Evolutionary conservation across 2,888 invertebrate species (phyloP).

Genomic region (Drosophila pseudotakahashii): DNA sequence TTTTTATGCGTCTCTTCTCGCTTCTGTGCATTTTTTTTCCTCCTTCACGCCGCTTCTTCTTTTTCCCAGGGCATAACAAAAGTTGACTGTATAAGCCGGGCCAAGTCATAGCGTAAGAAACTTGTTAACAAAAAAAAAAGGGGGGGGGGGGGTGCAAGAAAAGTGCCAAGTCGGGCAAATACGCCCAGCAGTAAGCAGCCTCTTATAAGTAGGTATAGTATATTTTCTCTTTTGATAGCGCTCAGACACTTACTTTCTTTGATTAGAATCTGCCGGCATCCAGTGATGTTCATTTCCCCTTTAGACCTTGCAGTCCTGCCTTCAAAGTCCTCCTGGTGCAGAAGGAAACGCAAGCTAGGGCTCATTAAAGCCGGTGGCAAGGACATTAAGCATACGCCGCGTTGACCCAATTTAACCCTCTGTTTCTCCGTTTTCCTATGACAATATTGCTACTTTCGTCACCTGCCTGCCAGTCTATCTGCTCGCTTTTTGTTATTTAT

Average conservation of each 20-base stretch:
- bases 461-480: conserved; percentile 31
- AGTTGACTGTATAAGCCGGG: conserved; percentile 69
- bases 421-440: conserved; percentile 37
- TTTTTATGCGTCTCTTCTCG: conserved; percentile 66
- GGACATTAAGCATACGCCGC: conserved; percentile 65
- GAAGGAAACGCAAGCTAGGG: conserved; percentile 13
- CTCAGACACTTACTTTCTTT: conserved; percentile 51
- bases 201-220: conserved; percentile 17
- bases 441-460: conserved; percentile 41
- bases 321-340: neutral
- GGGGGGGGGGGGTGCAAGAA: conserved; percentile 16
- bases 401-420: conserved; percentile 60
- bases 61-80: conserved; percentile 55
- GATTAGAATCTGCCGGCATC: conserved; percentile 46
- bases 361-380: conserved; percentile 64
- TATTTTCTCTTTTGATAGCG: conserved; percentile 40
- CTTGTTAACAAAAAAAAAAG: conserved; percentile 28
- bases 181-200: conserved; percentile 53
- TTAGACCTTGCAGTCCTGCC: conserved; percentile 11
- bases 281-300: conserved; percentile 33
- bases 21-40: conserved; percentile 23
- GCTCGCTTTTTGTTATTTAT: conserved; percentile 38
- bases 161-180: conserved; percentile 58
- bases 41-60: conserved; percentile 1
- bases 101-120: conserved; percentile 39